phyloP scores from a whole-genome alignment of 2,113 vertebrate species.

The Rhabdomys dilectus region DNA sequence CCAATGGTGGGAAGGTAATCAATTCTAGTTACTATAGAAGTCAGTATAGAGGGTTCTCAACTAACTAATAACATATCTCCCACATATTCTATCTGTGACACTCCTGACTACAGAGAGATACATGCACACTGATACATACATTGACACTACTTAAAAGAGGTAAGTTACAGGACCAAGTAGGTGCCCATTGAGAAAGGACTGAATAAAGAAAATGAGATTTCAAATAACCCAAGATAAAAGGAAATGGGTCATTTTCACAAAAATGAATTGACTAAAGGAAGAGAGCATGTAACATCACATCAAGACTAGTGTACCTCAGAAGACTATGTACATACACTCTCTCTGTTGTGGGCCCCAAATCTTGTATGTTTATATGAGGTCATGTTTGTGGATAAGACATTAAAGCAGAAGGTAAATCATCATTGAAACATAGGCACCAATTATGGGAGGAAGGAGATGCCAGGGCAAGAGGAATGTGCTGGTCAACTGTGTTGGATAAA shows the following conservation, averaged over 20 bases:
- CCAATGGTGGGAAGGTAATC: too few species aligned
- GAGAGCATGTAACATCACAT: too few species aligned
- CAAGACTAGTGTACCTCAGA: neutral
- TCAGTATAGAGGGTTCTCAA: neutral
- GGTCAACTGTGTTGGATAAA: too few species aligned
- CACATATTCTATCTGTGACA: neutral
- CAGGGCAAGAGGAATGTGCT: neutral
- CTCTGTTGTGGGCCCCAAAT: neutral
- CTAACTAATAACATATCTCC: too few species aligned
- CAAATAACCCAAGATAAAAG: neutral
- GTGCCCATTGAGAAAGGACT: too few species aligned
- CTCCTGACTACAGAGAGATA: too few species aligned
- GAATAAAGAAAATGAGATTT: neutral
- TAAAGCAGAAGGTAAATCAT: neutral
- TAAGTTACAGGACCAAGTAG: neutral
- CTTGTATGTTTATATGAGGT: neutral
- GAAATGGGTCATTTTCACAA: neutral
- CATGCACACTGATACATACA: neutral
- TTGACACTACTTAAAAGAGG: too few species aligned
- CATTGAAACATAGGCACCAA: neutral
- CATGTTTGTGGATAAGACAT: neutral
- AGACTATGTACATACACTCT: neutral
- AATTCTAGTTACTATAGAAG: neutral
- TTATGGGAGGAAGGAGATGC: too few species aligned
- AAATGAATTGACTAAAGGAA: neutral